These are phyloP conservation scores for Gallinago paraguaiae DNA, from an alignment of 2,113 vertebrate genomes.

Conservation along the genomic window DNA sequence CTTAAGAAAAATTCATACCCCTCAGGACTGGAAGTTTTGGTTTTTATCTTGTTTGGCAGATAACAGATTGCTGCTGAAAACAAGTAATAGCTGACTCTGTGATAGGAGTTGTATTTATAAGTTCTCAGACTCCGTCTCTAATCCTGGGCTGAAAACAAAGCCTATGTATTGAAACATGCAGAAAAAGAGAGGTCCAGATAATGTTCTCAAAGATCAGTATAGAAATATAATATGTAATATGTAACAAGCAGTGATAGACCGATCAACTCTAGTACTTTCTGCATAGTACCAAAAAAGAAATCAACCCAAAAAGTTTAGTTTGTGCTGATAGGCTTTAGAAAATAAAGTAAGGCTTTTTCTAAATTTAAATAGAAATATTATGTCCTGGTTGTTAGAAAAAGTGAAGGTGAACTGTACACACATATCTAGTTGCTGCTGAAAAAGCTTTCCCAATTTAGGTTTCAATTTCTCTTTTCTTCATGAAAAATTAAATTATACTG, in stretches of 20 bases:
- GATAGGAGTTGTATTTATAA: not conserved
- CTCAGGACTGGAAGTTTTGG: not conserved
- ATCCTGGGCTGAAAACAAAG: not conserved
- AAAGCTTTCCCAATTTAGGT: slow-evolving; percentile 1
- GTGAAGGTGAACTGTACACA: not conserved
- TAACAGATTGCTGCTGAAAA: not conserved
- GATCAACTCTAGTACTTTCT: not conserved
- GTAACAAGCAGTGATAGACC: not conserved
- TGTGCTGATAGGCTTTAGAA: not conserved
- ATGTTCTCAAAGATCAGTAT: not conserved
- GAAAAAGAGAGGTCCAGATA: not conserved
- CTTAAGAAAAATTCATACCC: not conserved
- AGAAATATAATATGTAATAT: not conserved
- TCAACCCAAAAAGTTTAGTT: not conserved
- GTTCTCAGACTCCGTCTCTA: not conserved
- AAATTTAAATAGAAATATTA: not conserved
- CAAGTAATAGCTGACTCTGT: not conserved
- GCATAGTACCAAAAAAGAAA: not conserved
- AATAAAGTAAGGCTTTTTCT: not conserved
- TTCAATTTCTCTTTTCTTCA: not conserved
- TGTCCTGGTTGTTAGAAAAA: not conserved
- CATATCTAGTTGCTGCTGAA: not conserved
- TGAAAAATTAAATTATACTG: not conserved
- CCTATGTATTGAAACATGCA: not conserved
- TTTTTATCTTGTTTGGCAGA: not conserved